These are phyloP conservation scores for Drosophila dives DNA, from an alignment of 2,888 invertebrate genomes.

Conservation along the genomic window DNA sequence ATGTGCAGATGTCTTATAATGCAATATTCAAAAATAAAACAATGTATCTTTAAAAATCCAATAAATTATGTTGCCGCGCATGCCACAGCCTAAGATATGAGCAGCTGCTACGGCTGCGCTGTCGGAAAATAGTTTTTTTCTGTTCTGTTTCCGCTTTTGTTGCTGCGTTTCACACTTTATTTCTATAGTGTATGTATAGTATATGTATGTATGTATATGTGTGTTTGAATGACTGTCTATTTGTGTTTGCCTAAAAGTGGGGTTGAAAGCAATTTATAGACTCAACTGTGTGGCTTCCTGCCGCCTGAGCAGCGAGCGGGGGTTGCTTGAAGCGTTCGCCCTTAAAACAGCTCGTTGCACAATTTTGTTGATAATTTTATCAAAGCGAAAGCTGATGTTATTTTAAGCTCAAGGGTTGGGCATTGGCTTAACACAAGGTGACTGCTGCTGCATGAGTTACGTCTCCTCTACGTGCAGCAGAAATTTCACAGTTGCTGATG, in stretches of 20 bases:
- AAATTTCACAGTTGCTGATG: slow-evolving; percentile 27
- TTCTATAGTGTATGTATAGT: slow-evolving; percentile 6
- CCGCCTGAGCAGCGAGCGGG: slow-evolving; percentile 23
- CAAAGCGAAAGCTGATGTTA: slow-evolving; percentile 56
- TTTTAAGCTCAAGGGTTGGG: slow-evolving; percentile 45
- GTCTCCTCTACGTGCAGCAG: slow-evolving; percentile 12
- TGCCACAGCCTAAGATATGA: slow-evolving; percentile 40
- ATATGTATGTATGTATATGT: background rate
- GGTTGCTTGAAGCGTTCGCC: slow-evolving; percentile 46
- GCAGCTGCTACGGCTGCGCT: slow-evolving; percentile 49
- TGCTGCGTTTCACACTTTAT: slow-evolving; percentile 31
- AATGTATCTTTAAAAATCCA: slow-evolving; percentile 19
- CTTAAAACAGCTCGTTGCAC: slow-evolving; percentile 49
- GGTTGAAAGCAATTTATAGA: slow-evolving; percentile 42
- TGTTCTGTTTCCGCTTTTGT: slow-evolving; percentile 33
- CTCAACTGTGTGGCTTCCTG: slow-evolving; percentile 57
- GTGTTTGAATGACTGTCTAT: slow-evolving; percentile 1
- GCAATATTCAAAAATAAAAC: background rate
- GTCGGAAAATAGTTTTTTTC: slow-evolving; percentile 8
- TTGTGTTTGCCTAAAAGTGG: slow-evolving; percentile 14
- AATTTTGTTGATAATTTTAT: slow-evolving; percentile 56
- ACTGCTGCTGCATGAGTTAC: slow-evolving; percentile 14
- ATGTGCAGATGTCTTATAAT: background rate
- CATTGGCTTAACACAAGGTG: slow-evolving; percentile 1
- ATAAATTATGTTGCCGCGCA: slow-evolving; percentile 35